Percentiles rank a stretch among this genome's conserved stretches.
These are phyloP conservation scores for Archips crataeganus DNA, from an alignment of 2,888 invertebrate genomes.

Conservation along the genomic window DNA sequence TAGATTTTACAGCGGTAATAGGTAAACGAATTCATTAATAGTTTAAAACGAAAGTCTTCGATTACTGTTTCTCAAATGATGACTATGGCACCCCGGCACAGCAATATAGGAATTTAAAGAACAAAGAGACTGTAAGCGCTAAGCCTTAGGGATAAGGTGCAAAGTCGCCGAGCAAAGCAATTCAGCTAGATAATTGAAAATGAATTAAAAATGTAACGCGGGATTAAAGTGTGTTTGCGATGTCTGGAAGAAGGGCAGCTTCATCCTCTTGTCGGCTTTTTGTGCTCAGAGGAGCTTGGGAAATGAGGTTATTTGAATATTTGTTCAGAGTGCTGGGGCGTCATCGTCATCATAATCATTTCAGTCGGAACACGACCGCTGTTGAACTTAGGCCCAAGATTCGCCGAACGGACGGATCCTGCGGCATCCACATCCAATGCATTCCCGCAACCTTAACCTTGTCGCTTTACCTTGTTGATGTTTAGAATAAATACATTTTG, in stretches of 20 bases:
- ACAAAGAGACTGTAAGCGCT: background rate
- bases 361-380: too few relatives aligned
- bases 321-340: too few relatives aligned
- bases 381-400: too few relatives aligned
- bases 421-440: too few relatives aligned
- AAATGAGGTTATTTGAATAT: background rate
- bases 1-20: too few relatives aligned
- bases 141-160: background rate
- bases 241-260: background rate
- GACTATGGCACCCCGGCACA: background rate
- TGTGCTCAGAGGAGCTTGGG: background rate
- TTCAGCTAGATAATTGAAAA: constrained; percentile 36
- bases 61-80: constrained; percentile 1
- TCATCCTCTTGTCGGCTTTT: background rate
- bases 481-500: too few relatives aligned
- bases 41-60: too few relatives aligned
- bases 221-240: constrained; percentile 28
- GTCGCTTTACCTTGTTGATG: too few relatives aligned
- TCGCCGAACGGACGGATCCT: too few relatives aligned
- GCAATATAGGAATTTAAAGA: background rate
- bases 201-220: constrained; percentile 38
- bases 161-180: background rate
- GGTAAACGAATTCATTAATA: too few relatives aligned
- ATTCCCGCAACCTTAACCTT: too few relatives aligned
- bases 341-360: too few relatives aligned